Evolutionary conservation across 2,113 vertebrate genomes (phyloP), one percentile per base, ranked within the genome.

Genomic region (Hemiscyllium ocellatum): DNA sequence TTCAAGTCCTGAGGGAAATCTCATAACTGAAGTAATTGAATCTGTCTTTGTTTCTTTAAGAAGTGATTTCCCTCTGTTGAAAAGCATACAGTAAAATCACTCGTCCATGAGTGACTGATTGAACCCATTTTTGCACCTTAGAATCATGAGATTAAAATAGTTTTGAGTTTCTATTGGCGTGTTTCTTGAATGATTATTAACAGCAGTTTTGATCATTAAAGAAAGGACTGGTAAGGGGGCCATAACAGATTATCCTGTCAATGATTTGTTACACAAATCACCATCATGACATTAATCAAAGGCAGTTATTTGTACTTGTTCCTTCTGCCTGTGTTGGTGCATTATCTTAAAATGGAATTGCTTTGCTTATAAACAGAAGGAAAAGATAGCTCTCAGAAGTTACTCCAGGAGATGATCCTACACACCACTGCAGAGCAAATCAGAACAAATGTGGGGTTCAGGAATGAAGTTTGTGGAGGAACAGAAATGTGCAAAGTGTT

Each of bases 11-110:
- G 68, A 72, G 94, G 68, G 94, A 72, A 95, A 95, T 72, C 68
- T 95, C 47, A 95, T 72, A 95, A 95, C 42, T 52, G 47, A 72
- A 72, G 94, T 76, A 70, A 95, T 95, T 72, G 42, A 95, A 95
- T 95, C 94, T 76, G 68, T 37, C 94, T 95, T 95, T 95, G 94
- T 95, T 72, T 95, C 94, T 72, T 29, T 72, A 52, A 72, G 94
- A 72, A 76, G 94, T 95, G 94, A 50, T 95, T 95, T 95, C 68
- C 68, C 69, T 52, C 47, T 50, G 42, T 17, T 95, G 94, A 50
- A 95, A 95, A 52, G 94, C 94, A 50, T 95, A 52, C 68, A 76
- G 94, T 76, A 95, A 95, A 72, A 95, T 95, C 94, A 72, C 69
- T 50, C 29, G 68, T 69, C 47, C 69, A 52, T 47, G 69, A 95